phyloP scores from a whole-genome alignment of 2,113 vertebrate species.

The Rhombomys opimus region DNA sequence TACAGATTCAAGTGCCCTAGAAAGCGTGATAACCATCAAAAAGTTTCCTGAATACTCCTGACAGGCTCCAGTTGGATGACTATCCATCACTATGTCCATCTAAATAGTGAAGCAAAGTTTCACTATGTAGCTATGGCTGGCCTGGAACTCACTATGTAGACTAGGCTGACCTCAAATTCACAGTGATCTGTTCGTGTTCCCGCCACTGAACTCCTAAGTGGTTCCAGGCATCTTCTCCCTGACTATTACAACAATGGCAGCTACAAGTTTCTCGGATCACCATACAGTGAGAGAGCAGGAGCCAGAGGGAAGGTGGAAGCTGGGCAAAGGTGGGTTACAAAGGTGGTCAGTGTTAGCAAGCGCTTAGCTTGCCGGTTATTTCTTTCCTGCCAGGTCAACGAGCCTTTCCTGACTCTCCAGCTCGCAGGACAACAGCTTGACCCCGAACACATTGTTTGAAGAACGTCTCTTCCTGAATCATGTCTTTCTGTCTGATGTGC shows the following conservation, averaged over 20 bases:
- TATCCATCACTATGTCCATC: not conserved
- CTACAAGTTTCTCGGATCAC: not conserved
- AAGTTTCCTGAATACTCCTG: not conserved
- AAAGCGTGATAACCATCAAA: not conserved
- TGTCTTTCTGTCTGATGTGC: not conserved
- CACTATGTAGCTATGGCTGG: not conserved
- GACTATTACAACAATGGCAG: not conserved
- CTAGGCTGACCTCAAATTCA: not conserved
- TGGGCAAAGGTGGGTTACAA: not conserved
- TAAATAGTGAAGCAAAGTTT: not conserved
- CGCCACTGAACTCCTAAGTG: not conserved
- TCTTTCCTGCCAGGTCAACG: not conserved
- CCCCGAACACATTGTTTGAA: not conserved
- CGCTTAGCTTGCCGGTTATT: not conserved
- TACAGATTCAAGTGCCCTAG: not conserved
- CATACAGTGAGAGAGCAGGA: not conserved
- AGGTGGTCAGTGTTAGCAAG: not conserved
- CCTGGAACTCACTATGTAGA: not conserved
- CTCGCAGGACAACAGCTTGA: not conserved
- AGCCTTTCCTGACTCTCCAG: not conserved
- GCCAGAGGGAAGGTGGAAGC: not conserved
- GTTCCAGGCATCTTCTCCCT: not conserved
- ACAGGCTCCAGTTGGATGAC: not conserved
- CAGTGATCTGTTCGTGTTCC: not conserved
- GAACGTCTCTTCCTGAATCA: not conserved